Percentiles rank a stretch among this genome's conserved stretches.
phyloP scores from a whole-genome alignment of 2,797 vertebrate species.

The Lepilemur ruficaudatus region DNA sequence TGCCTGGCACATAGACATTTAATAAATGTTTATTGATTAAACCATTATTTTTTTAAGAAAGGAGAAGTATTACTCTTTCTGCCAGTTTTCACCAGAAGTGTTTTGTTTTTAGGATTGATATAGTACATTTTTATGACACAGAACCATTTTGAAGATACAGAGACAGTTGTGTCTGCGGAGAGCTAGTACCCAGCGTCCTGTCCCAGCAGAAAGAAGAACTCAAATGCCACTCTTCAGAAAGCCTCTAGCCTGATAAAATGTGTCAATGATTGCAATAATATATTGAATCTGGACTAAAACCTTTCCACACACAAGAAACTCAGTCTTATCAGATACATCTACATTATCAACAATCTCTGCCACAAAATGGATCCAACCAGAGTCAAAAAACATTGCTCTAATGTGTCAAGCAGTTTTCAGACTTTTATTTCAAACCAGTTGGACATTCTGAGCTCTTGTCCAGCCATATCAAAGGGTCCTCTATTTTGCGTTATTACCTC shows the following conservation, averaged over 20 bases:
- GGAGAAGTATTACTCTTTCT: background rate
- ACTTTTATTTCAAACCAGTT: background rate
- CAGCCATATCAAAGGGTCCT: conserved; percentile 15
- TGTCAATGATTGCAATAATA: background rate
- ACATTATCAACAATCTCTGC: background rate
- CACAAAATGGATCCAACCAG: background rate
- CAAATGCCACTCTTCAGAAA: background rate
- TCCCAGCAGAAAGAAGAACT: background rate
- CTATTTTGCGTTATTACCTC: conserved; percentile 42
- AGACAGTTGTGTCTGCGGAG: background rate
- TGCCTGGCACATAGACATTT: conserved; percentile 22
- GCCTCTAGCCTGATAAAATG: background rate
- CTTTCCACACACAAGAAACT: background rate
- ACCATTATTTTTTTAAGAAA: conserved; percentile 41
- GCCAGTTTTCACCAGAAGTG: conserved; percentile 24
- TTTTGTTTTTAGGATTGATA: conserved; percentile 33
- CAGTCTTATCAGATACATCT: background rate
- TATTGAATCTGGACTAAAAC: background rate
- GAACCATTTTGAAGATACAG: background rate
- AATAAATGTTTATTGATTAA: conserved; percentile 62
- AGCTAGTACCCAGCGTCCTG: background rate
- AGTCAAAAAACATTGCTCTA: background rate
- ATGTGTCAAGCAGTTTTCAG: background rate
- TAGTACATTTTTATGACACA: background rate
- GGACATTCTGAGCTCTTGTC: background rate